Conservation (phyloP, 1,140 invertebrate genomes). For the Zaprionus taronus region DNA sequence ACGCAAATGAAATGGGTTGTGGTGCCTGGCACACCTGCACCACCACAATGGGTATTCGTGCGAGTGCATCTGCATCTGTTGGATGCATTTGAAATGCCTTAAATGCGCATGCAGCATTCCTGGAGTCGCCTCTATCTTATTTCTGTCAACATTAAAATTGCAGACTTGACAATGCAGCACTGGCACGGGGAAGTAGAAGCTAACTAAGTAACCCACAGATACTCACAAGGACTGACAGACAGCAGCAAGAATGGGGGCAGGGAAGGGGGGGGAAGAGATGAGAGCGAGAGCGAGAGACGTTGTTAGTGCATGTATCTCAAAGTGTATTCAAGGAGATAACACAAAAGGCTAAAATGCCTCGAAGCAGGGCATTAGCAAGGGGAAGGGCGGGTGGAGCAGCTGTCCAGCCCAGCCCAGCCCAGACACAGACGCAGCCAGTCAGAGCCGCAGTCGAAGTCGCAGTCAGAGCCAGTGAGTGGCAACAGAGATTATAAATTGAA, state of each 20-base stretch:
- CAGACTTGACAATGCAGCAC: constrained; percentile 75
- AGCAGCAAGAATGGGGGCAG: not conserved
- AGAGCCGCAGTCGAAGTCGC: constrained; percentile 1
- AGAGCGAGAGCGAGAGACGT: constrained; percentile 1
- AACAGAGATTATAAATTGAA: constrained; percentile 84
- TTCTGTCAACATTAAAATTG: constrained; percentile 83
- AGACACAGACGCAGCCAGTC: not conserved
- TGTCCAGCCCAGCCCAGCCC: constrained; percentile 17
- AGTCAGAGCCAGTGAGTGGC: constrained; percentile 67
- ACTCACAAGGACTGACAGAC: constrained; percentile 60
- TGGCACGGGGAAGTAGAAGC: not conserved
- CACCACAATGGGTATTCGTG: constrained; percentile 25
- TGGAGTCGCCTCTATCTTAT: constrained; percentile 78
- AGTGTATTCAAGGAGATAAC: constrained; percentile 73
- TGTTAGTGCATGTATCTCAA: constrained; percentile 64
- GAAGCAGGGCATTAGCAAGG: constrained; percentile 34
- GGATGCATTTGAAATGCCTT: constrained; percentile 77
- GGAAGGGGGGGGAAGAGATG: not conserved
- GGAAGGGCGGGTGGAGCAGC: not conserved
- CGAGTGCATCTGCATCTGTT: constrained; percentile 32
- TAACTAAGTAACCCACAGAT: constrained; percentile 76
- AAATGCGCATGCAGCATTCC: constrained; percentile 81
- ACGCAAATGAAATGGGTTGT: constrained; percentile 55
- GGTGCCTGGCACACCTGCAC: constrained; percentile 31
- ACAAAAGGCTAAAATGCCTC: constrained; percentile 74